Conservation (phyloP, 2,113 vertebrate genomes). For the Pipra filicauda region DNA sequence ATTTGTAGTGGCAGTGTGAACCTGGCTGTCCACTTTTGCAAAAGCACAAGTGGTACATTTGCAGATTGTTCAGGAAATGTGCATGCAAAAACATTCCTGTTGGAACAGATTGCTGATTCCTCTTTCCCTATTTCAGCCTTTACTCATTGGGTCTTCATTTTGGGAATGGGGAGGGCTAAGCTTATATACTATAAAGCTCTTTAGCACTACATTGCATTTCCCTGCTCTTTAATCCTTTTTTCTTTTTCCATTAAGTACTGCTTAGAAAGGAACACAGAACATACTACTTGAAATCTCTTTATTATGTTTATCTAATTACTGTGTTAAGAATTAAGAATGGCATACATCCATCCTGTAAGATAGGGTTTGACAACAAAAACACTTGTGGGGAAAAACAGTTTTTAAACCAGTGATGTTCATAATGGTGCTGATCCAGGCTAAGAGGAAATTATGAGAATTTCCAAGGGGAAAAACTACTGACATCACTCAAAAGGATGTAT, state of each 20-base stretch:
- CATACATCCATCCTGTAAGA: background rate
- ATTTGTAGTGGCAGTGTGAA: background rate
- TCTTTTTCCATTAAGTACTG: background rate
- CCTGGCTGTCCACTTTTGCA: background rate
- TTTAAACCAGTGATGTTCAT: background rate
- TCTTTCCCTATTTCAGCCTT: slow-evolving; percentile 24
- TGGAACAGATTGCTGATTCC: slow-evolving; percentile 45
- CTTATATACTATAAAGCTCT: background rate
- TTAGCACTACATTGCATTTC: background rate
- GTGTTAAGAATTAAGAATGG: background rate
- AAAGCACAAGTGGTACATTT: background rate
- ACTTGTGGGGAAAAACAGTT: background rate
- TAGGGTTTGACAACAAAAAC: background rate
- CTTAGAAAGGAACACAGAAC: background rate
- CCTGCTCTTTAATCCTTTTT: background rate
- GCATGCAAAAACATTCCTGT: slow-evolving; percentile 52
- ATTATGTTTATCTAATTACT: background rate
- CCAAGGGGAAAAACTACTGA: background rate
- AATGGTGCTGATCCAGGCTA: background rate
- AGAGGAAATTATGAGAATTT: background rate
- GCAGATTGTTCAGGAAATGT: slow-evolving; percentile 54
- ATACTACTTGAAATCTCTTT: background rate
- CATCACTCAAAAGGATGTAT: background rate
- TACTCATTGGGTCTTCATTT: slow-evolving; percentile 42
- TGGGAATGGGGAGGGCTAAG: slow-evolving; percentile 33